phyloP scores from a whole-genome alignment of 2,113 vertebrate genomes.

The Aegithalos caudatus region DNA sequence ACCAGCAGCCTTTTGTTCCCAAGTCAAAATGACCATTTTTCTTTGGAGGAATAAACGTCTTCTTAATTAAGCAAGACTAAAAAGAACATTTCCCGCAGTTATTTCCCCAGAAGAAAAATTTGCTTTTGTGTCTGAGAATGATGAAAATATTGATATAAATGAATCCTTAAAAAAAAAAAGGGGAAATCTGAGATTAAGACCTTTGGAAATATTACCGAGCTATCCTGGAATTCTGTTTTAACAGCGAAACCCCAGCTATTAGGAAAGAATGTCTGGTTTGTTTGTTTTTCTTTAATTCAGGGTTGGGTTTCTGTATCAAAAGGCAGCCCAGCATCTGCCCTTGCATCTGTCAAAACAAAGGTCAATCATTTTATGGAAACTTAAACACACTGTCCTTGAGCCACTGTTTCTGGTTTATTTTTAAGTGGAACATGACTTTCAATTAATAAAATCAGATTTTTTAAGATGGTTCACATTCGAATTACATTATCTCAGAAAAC shows the following conservation, averaged over 20 bases:
- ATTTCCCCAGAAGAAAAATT: neutral
- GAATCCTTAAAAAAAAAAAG: neutral
- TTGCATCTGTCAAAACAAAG: conserved; percentile 36
- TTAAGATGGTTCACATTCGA: neutral
- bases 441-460: neutral
- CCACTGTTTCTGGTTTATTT: neutral
- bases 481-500: neutral
- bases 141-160: neutral
- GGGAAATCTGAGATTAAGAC: neutral
- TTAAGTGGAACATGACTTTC: neutral
- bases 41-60: neutral
- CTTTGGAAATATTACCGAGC: neutral
- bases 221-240: neutral
- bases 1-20: neutral
- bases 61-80: neutral
- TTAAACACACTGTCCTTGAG: neutral
- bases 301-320: neutral
- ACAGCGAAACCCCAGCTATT: neutral
- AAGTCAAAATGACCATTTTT: neutral
- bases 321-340: neutral
- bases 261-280: neutral
- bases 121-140: neutral
- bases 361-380: conserved; percentile 10
- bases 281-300: neutral
- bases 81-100: neutral